Conservation (phyloP, 1,140 invertebrate genomes). For the Argopecten irradians region DNA sequence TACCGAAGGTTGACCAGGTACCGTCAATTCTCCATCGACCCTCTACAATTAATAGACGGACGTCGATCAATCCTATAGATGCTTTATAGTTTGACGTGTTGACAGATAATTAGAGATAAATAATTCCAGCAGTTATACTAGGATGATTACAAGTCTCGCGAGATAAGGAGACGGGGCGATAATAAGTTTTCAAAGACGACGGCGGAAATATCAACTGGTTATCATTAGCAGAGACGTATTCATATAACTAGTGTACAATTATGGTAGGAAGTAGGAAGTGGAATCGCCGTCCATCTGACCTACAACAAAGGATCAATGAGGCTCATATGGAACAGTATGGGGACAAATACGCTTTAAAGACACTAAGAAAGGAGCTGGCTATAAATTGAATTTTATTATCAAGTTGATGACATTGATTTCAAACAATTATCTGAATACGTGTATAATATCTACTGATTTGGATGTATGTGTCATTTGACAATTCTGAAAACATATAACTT, state of each 20-base stretch:
- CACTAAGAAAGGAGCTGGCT: no score
- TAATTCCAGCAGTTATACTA: not conserved
- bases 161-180: not conserved
- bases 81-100: constrained; percentile 15
- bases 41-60: not conserved
- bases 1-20: not conserved
- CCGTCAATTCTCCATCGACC: not conserved
- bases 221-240: not conserved
- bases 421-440: no score
- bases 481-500: no score
- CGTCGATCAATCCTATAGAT: not conserved
- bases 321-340: no score
- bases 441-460: no score
- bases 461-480: no score
- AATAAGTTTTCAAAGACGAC: not conserved
- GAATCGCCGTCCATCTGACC: no score
- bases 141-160: not conserved
- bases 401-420: no score
- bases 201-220: not conserved
- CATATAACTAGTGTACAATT: not conserved
- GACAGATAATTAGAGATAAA: not conserved
- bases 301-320: no score
- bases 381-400: no score
- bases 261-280: not conserved
- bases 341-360: no score